A percentile compares a stretch with the other conserved stretches of the same genome.
phyloP scores from a whole-genome alignment of 2,888 invertebrate genomes.

The Microplitis deprimator region DNA sequence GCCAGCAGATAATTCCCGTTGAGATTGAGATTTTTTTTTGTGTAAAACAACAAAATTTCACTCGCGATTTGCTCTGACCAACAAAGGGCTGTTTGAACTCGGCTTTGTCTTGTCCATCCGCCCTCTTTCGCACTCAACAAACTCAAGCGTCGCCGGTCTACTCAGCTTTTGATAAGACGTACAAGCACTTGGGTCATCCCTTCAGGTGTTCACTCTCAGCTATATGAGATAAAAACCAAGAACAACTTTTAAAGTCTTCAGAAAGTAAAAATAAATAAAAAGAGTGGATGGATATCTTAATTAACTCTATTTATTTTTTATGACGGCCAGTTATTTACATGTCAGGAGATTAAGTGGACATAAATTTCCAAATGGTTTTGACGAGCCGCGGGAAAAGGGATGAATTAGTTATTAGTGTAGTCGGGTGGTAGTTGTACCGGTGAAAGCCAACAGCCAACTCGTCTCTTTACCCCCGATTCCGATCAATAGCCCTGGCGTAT shows the following conservation, averaged over 20 bases:
- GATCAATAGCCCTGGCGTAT: conserved; percentile 61
- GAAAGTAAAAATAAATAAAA: too few species aligned
- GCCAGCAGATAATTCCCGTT: conserved; percentile 46
- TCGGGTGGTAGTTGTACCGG: conserved; percentile 15
- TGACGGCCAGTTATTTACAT: neutral
- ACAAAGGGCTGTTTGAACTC: conserved; percentile 61
- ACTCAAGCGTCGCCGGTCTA: neutral
- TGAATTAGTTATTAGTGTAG: conserved; percentile 63
- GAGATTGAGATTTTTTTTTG: neutral
- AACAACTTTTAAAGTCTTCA: neutral
- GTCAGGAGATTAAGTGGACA: conserved; percentile 20
- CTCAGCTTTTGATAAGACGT: conserved; percentile 9
- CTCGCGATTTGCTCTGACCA: conserved; percentile 48
- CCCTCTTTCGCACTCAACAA: conserved; percentile 36
- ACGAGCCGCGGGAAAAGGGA: conserved; percentile 43
- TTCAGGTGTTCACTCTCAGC: conserved; percentile 28
- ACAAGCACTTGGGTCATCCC: conserved; percentile 24
- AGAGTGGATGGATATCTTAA: too few species aligned
- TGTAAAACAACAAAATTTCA: conserved; percentile 9
- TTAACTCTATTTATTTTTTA: too few species aligned
- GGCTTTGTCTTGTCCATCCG: conserved; percentile 44
- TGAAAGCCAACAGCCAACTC: conserved; percentile 51
- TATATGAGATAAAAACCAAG: neutral
- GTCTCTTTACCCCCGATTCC: conserved; percentile 60
- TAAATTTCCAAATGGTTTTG: conserved; percentile 32